Conservation (phyloP, 2,888 invertebrate species). For the Leptinotarsa haldemani region DNA sequence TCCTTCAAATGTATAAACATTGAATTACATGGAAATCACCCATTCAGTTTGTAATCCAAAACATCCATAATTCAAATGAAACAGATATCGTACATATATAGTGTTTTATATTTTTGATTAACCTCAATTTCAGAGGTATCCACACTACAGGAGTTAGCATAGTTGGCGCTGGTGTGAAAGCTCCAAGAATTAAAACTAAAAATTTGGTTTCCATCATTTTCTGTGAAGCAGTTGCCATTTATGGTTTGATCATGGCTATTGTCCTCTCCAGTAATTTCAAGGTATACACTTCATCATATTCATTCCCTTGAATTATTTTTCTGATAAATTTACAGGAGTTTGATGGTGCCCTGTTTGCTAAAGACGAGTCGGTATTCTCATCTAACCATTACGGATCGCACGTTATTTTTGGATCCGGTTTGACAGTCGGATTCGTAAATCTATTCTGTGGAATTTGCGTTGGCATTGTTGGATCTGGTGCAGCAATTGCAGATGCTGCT, state of each 20-base stretch:
- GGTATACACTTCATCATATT: constrained; percentile 54
- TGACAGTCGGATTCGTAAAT: constrained; percentile 95
- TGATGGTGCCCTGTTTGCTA: constrained; percentile 35
- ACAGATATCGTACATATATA: background rate
- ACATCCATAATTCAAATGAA: too few relatives aligned
- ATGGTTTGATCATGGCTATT: constrained; percentile 98
- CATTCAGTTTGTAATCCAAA: too few relatives aligned
- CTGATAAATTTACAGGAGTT: constrained; percentile 47
- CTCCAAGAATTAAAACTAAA: constrained; percentile 98
- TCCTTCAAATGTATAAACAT: too few relatives aligned
- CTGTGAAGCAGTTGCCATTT: constrained; percentile 99
- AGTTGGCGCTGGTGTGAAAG: constrained; percentile 97
- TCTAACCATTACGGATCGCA: constrained; percentile 87
- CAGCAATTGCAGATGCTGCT: constrained; percentile 98
- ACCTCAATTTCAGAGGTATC: constrained; percentile 80
- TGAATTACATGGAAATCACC: too few relatives aligned
- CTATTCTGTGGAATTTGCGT: constrained; percentile 95
- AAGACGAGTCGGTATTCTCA: constrained; percentile 49
- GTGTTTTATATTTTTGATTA: background rate
- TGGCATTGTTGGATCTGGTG: constrained; percentile 97
- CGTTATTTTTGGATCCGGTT: constrained; percentile 94
- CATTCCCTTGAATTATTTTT: background rate
- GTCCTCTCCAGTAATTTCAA: constrained; percentile 89
- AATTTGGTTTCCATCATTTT: constrained; percentile 99
- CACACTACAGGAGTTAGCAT: constrained; percentile 96